These are phyloP conservation scores for Trissolcus brochymenae DNA, from an alignment of 2,888 invertebrate species.

Conservation along the genomic window DNA sequence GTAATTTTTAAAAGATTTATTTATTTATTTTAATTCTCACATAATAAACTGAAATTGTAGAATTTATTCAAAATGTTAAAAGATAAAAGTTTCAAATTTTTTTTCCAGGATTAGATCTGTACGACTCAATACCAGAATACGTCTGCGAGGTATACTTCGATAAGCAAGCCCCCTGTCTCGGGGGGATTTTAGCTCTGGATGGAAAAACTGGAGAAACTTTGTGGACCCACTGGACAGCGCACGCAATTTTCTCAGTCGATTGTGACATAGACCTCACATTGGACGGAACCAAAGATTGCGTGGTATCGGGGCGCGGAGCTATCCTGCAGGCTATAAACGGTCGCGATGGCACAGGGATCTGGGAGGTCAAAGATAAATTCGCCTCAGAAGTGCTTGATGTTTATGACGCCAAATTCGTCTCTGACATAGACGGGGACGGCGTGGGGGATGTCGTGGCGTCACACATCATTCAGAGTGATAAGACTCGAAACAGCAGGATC, in stretches of 20 bases:
- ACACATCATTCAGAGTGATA: constrained; percentile 79
- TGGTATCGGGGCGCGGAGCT: constrained; percentile 85
- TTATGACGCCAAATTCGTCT: constrained; percentile 84
- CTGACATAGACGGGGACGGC: constrained; percentile 84
- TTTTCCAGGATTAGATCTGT: constrained; percentile 62
- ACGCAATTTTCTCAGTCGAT: constrained; percentile 85
- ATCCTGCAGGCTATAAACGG: constrained; percentile 83
- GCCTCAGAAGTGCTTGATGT: constrained; percentile 75
- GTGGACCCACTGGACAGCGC: constrained; percentile 85
- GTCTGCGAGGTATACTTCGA: constrained; percentile 83
- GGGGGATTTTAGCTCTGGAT: constrained; percentile 86
- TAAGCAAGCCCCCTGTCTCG: constrained; percentile 82
- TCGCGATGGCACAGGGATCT: constrained; percentile 81
- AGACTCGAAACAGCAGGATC: constrained; percentile 80
- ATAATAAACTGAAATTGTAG: neutral
- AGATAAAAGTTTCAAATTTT: neutral
- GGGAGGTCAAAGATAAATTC: constrained; percentile 78
- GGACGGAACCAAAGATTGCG: constrained; percentile 84
- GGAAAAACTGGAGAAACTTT: constrained; percentile 83
- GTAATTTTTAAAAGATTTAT: neutral
- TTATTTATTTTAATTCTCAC: neutral
- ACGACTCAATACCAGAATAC: constrained; percentile 76
- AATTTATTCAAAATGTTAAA: neutral
- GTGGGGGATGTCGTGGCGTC: constrained; percentile 84
- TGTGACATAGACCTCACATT: constrained; percentile 84